phyloP scores from a whole-genome alignment of 2,888 invertebrate genomes.

The Allophyes oxyacanthae region DNA sequence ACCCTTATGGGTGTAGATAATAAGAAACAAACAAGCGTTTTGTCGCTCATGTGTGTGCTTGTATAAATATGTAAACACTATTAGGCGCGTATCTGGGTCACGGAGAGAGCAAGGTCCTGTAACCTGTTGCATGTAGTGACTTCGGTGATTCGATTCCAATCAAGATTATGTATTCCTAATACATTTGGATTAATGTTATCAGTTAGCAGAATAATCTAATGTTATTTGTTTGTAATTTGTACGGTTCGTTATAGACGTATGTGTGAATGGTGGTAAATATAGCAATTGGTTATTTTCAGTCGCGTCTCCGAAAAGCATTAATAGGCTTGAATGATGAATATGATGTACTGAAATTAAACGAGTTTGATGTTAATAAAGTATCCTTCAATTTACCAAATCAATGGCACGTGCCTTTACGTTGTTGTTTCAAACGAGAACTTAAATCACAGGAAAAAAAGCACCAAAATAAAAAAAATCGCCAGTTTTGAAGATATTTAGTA shows the following conservation, averaged over 20 bases:
- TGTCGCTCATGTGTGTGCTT: slow-evolving; percentile 48
- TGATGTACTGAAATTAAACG: no score
- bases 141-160: slow-evolving; percentile 13
- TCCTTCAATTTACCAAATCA: no score
- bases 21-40: slow-evolving; percentile 59
- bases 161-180: slow-evolving; percentile 23
- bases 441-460: no score
- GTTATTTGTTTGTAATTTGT: neutral
- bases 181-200: slow-evolving; percentile 8
- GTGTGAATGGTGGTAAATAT: no score
- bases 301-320: no score
- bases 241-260: neutral
- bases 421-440: no score
- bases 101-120: slow-evolving; percentile 67
- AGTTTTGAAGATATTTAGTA: no score
- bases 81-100: slow-evolving; percentile 69
- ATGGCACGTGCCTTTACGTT: no score
- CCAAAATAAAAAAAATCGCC: no score
- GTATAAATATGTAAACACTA: slow-evolving; percentile 63
- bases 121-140: slow-evolving; percentile 39
- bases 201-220: slow-evolving; percentile 3
- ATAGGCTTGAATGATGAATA: no score
- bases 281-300: no score
- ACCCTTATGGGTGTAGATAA: slow-evolving; percentile 45
- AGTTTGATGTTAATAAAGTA: no score